Percentiles rank a stretch among this genome's conserved stretches.
Evolutionary conservation across 2,888 invertebrate genomes (phyloP).

Genomic region (Hydrotaea cyrtoneurina): DNA sequence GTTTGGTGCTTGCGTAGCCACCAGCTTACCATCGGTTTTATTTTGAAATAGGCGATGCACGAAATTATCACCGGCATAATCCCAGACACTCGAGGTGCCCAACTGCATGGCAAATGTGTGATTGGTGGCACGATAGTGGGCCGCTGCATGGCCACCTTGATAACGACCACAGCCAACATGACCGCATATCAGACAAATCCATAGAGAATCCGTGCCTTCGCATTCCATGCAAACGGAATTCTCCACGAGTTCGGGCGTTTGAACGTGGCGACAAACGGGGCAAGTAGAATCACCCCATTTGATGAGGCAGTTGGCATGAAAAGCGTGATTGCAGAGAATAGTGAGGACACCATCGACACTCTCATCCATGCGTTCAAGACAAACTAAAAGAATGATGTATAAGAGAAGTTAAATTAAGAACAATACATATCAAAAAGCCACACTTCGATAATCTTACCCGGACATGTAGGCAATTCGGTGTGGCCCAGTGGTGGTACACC

Average conservation of each 20-base stretch:
- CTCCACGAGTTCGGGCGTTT: slow-evolving; percentile 83
- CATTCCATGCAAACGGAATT: slow-evolving; percentile 84
- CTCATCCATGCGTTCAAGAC: slow-evolving; percentile 96
- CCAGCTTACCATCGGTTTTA: slow-evolving; percentile 97
- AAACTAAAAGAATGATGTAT: slow-evolving; percentile 69
- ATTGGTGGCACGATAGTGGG: slow-evolving; percentile 96
- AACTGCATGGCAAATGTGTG: slow-evolving; percentile 98
- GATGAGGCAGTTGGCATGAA: slow-evolving; percentile 96
- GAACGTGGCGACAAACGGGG: slow-evolving; percentile 94
- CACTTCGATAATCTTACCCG: slow-evolving; percentile 83
- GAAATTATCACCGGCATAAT: slow-evolving; percentile 97
- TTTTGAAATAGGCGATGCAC: slow-evolving; percentile 96
- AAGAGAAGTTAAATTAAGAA: background rate
- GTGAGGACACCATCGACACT: slow-evolving; percentile 98
- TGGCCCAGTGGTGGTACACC: slow-evolving; percentile 88
- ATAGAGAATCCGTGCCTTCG: slow-evolving; percentile 88
- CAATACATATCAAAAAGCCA: no score
- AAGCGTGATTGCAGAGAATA: slow-evolving; percentile 98
- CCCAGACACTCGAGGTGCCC: slow-evolving; percentile 99
- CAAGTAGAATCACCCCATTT: slow-evolving; percentile 99
- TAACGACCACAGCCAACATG: slow-evolving; percentile 98
- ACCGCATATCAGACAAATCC: slow-evolving; percentile 99
- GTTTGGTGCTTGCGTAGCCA: slow-evolving; percentile 87
- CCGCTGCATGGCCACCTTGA: slow-evolving; percentile 94
- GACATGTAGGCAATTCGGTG: slow-evolving; percentile 98